Evolutionary conservation across 2,888 invertebrate genomes (phyloP).

Genomic region (Meteorus colon): DNA sequence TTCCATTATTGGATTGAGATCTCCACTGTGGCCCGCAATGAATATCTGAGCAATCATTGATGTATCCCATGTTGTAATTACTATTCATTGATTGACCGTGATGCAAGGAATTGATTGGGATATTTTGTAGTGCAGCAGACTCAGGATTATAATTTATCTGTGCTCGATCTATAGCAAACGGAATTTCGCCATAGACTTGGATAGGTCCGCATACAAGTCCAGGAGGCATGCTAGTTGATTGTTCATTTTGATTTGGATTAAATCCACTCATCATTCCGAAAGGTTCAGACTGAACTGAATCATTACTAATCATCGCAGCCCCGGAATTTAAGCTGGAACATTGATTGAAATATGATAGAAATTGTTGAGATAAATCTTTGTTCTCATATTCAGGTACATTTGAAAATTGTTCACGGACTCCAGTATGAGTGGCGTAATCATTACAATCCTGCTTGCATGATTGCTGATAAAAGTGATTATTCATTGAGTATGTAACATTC

Average conservation of each 20-base stretch:
- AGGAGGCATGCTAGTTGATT: neutral
- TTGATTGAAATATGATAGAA: neutral
- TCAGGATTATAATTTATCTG: neutral
- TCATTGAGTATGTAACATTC: neutral
- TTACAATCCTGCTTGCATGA: neutral
- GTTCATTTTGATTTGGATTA: neutral
- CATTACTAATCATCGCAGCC: neutral
- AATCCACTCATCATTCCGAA: neutral
- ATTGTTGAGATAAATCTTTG: neutral
- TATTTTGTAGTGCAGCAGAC: neutral
- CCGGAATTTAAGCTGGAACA: neutral
- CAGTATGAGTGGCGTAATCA: neutral
- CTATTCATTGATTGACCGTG: neutral
- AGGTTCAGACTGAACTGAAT: neutral
- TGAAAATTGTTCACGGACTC: neutral
- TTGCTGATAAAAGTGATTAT: neutral
- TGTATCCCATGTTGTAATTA: neutral
- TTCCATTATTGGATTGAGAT: neutral
- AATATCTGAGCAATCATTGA: neutral
- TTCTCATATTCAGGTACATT: neutral
- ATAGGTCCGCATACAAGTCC: neutral
- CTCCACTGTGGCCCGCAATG: neutral
- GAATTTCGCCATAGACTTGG: neutral
- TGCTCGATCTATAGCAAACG: neutral
- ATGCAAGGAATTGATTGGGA: neutral